Percentiles rank a stretch among this genome's conserved stretches.
These are phyloP conservation scores for Carapus acus DNA, from an alignment of 2,797 vertebrate genomes.

Conservation along the genomic window DNA sequence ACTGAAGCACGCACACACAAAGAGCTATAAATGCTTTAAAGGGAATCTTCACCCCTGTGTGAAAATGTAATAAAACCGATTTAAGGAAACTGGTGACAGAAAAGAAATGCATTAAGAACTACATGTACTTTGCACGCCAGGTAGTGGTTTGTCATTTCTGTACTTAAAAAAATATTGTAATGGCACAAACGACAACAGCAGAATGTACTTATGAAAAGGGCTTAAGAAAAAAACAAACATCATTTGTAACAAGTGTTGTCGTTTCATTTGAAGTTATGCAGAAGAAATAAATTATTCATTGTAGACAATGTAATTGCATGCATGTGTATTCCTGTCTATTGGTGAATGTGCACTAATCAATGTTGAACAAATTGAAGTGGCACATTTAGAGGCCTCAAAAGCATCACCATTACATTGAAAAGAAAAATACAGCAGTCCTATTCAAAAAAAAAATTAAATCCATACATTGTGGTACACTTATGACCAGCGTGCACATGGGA, in stretches of 20 bases:
- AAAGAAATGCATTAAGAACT: slow-evolving; percentile 28
- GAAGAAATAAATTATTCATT: slow-evolving; percentile 54
- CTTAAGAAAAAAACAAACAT: slow-evolving; percentile 46
- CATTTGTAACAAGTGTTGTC: slow-evolving; percentile 52
- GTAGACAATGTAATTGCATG: slow-evolving; percentile 58
- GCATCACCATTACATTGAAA: slow-evolving; percentile 21
- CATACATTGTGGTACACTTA: no score
- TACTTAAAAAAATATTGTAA: slow-evolving; percentile 32
- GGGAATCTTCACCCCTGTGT: slow-evolving; percentile 26
- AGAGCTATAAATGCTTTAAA: slow-evolving; percentile 6
- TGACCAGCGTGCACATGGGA: slow-evolving; percentile 21
- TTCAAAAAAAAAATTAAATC: no score
- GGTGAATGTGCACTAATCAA: slow-evolving; percentile 38
- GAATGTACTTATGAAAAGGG: slow-evolving; percentile 53
- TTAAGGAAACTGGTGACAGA: slow-evolving; percentile 15
- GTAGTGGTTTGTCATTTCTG: slow-evolving; percentile 57
- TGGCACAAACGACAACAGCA: slow-evolving; percentile 37
- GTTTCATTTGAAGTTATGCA: slow-evolving; percentile 57
- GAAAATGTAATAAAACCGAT: slow-evolving; percentile 15
- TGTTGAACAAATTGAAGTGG: slow-evolving; percentile 33
- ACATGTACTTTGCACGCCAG: slow-evolving; percentile 23
- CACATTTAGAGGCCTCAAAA: slow-evolving; percentile 47
- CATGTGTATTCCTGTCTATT: slow-evolving; percentile 38
- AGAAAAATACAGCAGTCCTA: slow-evolving; percentile 30
- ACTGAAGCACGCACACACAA: slow-evolving; percentile 6